Evolutionary conservation across 2,797 vertebrate genomes (phyloP).

Genomic region (Lepilemur ruficaudatus): DNA sequence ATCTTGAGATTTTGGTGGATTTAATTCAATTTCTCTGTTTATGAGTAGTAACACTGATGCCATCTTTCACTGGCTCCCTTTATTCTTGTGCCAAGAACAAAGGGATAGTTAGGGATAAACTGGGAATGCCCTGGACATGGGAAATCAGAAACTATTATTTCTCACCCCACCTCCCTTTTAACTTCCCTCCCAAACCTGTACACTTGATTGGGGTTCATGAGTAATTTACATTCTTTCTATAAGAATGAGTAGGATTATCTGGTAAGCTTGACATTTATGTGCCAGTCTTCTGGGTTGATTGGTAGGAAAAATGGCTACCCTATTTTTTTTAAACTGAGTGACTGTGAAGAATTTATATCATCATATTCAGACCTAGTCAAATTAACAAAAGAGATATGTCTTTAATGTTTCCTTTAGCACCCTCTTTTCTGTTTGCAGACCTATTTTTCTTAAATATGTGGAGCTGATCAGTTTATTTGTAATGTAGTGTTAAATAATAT

Average conservation of each 20-base stretch:
- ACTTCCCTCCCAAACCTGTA: background rate
- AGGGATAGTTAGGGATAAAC: background rate
- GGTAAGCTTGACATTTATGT: background rate
- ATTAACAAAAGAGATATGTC: background rate
- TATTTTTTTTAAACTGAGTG: background rate
- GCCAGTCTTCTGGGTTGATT: background rate
- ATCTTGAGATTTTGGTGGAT: background rate
- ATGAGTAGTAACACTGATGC: background rate
- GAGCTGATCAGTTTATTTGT: background rate
- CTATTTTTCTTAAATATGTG: background rate
- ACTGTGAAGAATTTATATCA: background rate
- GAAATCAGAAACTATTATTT: background rate
- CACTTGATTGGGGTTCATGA: background rate
- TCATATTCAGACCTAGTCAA: background rate
- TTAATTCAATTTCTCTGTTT: constrained; percentile 7
- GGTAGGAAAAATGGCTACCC: background rate
- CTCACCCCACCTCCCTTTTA: background rate
- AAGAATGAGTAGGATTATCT: background rate
- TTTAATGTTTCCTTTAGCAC: background rate
- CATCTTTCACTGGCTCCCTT: background rate
- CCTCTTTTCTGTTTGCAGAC: background rate
- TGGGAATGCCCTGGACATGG: background rate
- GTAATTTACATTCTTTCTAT: constrained; percentile 28
- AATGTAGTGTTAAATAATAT: background rate
- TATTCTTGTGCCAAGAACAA: background rate